Conservation (phyloP, 2,797 vertebrate species). For the Peromyscus eremicus region DNA sequence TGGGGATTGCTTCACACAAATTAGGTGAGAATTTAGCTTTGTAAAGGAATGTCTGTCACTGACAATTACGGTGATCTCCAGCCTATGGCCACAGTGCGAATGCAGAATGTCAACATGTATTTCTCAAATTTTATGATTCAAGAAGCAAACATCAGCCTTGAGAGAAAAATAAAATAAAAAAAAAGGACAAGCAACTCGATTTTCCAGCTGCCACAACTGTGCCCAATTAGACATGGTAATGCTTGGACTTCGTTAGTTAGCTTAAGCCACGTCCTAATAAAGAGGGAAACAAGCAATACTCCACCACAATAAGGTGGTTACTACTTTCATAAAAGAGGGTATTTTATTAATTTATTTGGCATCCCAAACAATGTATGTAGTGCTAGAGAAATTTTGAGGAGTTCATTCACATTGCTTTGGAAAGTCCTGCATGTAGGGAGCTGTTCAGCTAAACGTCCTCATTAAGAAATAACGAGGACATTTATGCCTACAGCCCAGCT, state of each 20-base stretch:
- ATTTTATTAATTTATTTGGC: slow-evolving; percentile 63
- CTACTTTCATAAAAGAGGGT: not conserved
- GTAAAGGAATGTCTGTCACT: slow-evolving; percentile 75
- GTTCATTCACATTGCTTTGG: slow-evolving; percentile 23
- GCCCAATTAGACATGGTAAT: slow-evolving; percentile 26
- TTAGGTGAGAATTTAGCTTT: slow-evolving; percentile 78
- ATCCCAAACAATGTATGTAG: slow-evolving; percentile 55
- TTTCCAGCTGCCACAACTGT: slow-evolving; percentile 17
- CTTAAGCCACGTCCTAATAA: slow-evolving; percentile 9
- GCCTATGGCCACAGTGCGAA: slow-evolving; percentile 47
- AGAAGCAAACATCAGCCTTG: slow-evolving; percentile 57
- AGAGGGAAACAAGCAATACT: not conserved
- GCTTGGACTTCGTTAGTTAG: slow-evolving; percentile 9
- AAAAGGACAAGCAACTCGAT: not conserved
- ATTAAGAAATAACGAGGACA: slow-evolving; percentile 38
- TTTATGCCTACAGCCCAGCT: not conserved
- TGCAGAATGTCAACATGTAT: slow-evolving; percentile 61
- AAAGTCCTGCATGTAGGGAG: slow-evolving; percentile 48
- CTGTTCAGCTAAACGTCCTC: slow-evolving; percentile 42
- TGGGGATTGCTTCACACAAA: slow-evolving; percentile 77
- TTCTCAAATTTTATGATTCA: slow-evolving; percentile 64
- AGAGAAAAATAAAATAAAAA: slow-evolving; percentile 23
- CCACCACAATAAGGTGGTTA: not conserved
- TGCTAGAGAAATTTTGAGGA: not conserved
- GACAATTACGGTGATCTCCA: slow-evolving; percentile 71